Evolutionary conservation across 2,113 vertebrate species (phyloP), one percentile per base, ranked within the genome.

Genomic region (Anas platyrhynchos): DNA sequence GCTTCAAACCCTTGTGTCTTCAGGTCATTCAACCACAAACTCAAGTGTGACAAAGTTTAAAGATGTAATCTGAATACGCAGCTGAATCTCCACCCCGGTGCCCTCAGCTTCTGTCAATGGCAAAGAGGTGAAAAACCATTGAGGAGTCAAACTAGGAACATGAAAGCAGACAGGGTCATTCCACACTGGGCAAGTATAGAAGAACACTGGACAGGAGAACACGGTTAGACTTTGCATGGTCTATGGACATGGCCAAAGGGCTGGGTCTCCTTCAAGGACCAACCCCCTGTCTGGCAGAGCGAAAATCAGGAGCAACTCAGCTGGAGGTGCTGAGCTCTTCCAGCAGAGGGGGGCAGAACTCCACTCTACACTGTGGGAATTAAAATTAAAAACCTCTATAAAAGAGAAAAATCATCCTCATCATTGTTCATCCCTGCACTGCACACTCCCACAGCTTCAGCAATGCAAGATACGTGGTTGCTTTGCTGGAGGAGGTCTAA

Each of bases 321-420:
- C 38, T 84, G 83, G 92, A 93, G 93, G 74, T 91, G 77, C 91
- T 92, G 86, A 91, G 86, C 86, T 95, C 31, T 89, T 97, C 95
- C 95, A 97, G 95, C 32, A 97, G 94, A 96, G 94, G 93, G 95
- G 94, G 94, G 83, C 77, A 97, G 78, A 96, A 91, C 95, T 94
- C 94, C 93, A 93, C 83, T 61, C 21, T 68, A 48, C 8, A 1
- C 29, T 2, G 36, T 72, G 88, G 92, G 90, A 94, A 84, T 92
- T 87, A 41, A 55, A 81, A 44, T 48, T 52, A 7, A 62, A 52
- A 61, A 41, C 81, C 5, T 0, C 6, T 13, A 2, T 6, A 27
- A 76, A 72, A 48, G 46, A 85, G 63, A 16, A 71, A 83, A 68
- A 68, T 21, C 29, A 6, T 68, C 32, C 27, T 80, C 2, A 0